Percentiles rank a stretch among this genome's conserved stretches.
Conservation (phyloP, 2,113 vertebrate genomes). For the Onychorhynchus coronatus region DNA sequence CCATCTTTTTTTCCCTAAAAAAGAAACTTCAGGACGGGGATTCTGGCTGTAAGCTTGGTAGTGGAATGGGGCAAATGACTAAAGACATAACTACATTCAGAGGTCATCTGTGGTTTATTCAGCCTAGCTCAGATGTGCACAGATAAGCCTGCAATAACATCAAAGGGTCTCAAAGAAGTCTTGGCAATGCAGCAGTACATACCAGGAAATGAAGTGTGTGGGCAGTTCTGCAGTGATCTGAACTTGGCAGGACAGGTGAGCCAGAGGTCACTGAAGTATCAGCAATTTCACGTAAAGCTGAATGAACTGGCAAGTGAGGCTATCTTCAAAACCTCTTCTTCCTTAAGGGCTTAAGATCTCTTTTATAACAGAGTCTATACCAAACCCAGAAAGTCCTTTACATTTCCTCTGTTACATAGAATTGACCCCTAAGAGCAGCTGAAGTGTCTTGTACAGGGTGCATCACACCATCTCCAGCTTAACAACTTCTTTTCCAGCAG, state of each 20-base stretch:
- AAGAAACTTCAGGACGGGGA: conserved; percentile 13
- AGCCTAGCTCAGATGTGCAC: background rate
- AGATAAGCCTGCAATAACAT: background rate
- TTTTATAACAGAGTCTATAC: background rate
- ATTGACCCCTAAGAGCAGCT: background rate
- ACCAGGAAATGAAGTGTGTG: background rate
- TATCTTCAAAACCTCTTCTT: background rate
- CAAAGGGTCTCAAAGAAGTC: background rate
- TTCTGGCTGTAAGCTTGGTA: conserved; percentile 19
- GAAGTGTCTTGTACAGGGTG: background rate
- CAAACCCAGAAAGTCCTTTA: background rate
- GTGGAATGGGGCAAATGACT: conserved; percentile 9
- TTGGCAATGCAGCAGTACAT: background rate
- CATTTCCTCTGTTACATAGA: background rate
- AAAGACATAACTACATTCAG: background rate
- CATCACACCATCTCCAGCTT: background rate
- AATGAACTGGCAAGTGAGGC: background rate
- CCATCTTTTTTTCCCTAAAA: background rate
- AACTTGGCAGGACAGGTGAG: background rate
- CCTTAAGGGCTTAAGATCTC: background rate
- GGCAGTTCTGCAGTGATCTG: background rate
- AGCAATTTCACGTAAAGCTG: background rate
- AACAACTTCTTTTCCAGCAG: background rate
- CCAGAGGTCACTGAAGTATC: background rate
- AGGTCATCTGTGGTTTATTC: background rate